Base-by-base conservation (phyloP, 2,888 invertebrate genomes). In the Dryobota labecula region DNA sequence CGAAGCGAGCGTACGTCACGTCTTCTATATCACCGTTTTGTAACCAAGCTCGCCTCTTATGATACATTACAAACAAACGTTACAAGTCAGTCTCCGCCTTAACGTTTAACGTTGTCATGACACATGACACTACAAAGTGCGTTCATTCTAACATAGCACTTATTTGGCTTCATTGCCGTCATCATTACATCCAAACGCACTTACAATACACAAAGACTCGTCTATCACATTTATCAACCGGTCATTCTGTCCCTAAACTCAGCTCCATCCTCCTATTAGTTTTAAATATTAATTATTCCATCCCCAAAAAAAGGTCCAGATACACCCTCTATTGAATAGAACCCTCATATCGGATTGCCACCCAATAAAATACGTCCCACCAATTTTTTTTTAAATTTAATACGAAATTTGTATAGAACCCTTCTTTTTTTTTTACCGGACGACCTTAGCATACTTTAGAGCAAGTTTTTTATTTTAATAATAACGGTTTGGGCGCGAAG, bases 401-500 rank as follows among this genome's bases (percentile, higher is more conserved):
- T 75, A 74, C 61, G 13, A 70, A 70, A 78, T 83, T 83, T 80
- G 62, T 82, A 78, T 63, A 53, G 76, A 73, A 73, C 81, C 75
- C 86, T 78, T 81, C 68, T 73, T 72, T 87, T 83, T 75, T 71
- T 18, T 65, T 78, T 83, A 80, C 78, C 73, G 78, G 84, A 73
- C 84, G 88, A 86, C 88, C 88, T 88, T 88, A 88, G 84, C 88
- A 88, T 87, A 88, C 80, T 88, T 88, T 83, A 73, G 65, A 84
- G 56, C 77, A 54, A 66, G 36, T 87, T 88, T 88, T 90, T 88
- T 90, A 85, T 87, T 85, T 84, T 91, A 92, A 91, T 89, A 92
- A 91, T 92, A 93, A 90, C 87, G 89, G 87, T 84, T 84, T 85
- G 85, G 80, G 86, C 82, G 70, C 83, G 84, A 89, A 90, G 91